These are phyloP conservation scores for Apteryx mantelli DNA, from an alignment of 2,113 vertebrate genomes.

Conservation along the genomic window DNA sequence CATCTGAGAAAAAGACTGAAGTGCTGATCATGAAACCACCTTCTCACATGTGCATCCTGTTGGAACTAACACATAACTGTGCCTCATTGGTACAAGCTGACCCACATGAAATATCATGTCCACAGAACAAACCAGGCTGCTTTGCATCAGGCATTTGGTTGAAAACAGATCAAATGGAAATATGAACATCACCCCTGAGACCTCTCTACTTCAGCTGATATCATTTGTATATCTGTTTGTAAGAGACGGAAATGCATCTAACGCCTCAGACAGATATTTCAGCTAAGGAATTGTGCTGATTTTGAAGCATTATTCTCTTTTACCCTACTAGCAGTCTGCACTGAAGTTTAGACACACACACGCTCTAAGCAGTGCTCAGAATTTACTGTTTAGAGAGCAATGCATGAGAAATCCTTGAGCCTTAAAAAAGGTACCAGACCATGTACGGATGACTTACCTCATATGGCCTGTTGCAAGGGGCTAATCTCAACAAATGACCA, in stretches of 20 bases:
- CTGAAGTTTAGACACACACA: background rate
- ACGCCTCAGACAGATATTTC: background rate
- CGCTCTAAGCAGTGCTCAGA: background rate
- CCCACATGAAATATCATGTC: fast-evolving
- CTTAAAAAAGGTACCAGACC: background rate
- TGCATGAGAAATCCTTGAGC: background rate
- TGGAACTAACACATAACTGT: background rate
- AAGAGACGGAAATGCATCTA: background rate
- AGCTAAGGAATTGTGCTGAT: background rate
- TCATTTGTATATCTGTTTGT: background rate
- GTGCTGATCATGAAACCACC: background rate
- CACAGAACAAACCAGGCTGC: fast-evolving
- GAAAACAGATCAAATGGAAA: background rate
- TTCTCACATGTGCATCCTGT: background rate
- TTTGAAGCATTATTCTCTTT: background rate
- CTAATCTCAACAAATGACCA: fast-evolving
- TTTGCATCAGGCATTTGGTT: fast-evolving
- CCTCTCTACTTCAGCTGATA: background rate
- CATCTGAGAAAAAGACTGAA: background rate
- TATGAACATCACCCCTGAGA: background rate
- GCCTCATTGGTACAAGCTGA: background rate
- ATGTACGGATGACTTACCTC: fast-evolving
- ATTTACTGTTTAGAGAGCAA: background rate
- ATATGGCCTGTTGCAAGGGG: background rate
- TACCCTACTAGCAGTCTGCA: background rate